Percentiles rank a stretch among this genome's conserved stretches.
phyloP scores from a whole-genome alignment of 2,797 vertebrate species.

The Gila robusta region DNA sequence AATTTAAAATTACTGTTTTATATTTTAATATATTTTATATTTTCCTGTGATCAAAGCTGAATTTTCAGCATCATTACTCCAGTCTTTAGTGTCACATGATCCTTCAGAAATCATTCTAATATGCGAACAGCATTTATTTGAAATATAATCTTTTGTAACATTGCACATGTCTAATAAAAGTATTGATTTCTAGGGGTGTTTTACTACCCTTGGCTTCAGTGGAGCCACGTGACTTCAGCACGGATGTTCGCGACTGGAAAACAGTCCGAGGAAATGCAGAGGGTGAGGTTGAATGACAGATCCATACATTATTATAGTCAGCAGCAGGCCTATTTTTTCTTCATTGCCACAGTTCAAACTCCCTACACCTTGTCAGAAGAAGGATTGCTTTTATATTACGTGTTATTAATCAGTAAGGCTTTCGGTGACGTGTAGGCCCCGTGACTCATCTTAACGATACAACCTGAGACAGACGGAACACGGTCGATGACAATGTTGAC shows the following conservation, averaged over 20 bases:
- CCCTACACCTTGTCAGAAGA: slow-evolving; percentile 45
- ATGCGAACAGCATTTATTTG: too few relatives aligned
- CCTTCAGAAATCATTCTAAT: too few relatives aligned
- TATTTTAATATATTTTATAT: too few relatives aligned
- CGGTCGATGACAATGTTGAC: slow-evolving; percentile 28
- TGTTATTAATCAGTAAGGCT: slow-evolving; percentile 47
- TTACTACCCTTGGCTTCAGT: too few relatives aligned
- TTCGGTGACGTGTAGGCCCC: slow-evolving; percentile 6
- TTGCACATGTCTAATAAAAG: too few relatives aligned
- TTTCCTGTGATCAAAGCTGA: too few relatives aligned
- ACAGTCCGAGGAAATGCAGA: not conserved
- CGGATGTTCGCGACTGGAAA: slow-evolving; percentile 19
- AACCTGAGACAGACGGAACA: slow-evolving; percentile 31
- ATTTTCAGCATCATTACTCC: too few relatives aligned
- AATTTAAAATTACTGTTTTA: too few relatives aligned
- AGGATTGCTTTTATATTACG: slow-evolving; percentile 33
- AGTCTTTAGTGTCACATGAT: too few relatives aligned
- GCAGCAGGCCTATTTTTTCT: slow-evolving; percentile 41
- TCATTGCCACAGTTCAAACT: slow-evolving; percentile 46
- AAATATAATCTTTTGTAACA: too few relatives aligned
- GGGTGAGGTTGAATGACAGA: not conserved
- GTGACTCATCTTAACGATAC: slow-evolving; percentile 29
- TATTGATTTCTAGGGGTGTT: too few relatives aligned
- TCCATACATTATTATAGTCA: slow-evolving; percentile 50
- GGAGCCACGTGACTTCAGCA: too few relatives aligned